A percentile compares a stretch with the other conserved stretches of the same genome.
Evolutionary conservation across 2,888 invertebrate species (phyloP).

Genomic region (Rhodophaea formosa): DNA sequence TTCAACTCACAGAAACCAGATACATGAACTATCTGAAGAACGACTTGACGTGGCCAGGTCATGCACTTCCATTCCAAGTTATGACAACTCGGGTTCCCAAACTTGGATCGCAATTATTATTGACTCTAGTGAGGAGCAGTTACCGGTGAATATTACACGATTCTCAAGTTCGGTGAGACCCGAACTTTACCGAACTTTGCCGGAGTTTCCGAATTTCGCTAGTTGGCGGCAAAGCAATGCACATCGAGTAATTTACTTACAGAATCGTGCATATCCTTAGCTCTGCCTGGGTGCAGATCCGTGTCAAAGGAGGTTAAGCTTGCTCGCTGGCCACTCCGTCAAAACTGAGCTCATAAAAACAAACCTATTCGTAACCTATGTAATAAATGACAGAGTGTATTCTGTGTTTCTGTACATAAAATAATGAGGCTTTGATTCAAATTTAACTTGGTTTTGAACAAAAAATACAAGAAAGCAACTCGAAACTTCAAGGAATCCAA

Average conservation of each 20-base stretch:
- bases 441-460: too few species aligned
- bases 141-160: conserved; percentile 1
- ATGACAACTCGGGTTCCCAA: neutral
- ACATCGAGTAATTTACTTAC: conserved; percentile 3
- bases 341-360: neutral
- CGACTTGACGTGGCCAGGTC: too few species aligned
- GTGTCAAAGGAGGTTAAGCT: neutral
- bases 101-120: neutral
- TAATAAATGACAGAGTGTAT: too few species aligned
- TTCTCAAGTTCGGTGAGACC: neutral
- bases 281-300: too few species aligned
- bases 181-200: neutral
- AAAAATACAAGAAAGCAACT: too few species aligned
- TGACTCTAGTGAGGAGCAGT: neutral
- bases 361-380: too few species aligned
- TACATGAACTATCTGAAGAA: too few species aligned
- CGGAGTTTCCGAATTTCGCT: neutral
- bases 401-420: too few species aligned
- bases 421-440: too few species aligned
- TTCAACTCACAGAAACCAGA: too few species aligned
- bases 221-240: conserved; percentile 1
- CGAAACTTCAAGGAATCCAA: too few species aligned
- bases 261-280: neutral
- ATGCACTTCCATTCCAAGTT: neutral
- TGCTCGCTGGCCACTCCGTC: neutral